These are phyloP conservation scores for Argyresthia goedartella DNA, from an alignment of 2,888 invertebrate species.

Conservation along the genomic window DNA sequence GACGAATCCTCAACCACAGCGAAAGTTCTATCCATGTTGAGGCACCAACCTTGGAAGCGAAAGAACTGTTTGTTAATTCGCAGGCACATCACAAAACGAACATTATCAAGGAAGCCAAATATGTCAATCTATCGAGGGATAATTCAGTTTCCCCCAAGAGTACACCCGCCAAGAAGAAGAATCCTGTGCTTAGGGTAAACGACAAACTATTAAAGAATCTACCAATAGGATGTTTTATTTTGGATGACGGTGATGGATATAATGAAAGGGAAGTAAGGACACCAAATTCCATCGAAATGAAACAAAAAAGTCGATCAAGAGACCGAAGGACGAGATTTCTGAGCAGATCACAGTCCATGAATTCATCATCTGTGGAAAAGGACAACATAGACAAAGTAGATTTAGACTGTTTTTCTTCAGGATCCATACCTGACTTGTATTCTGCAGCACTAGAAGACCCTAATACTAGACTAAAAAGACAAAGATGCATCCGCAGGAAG, in stretches of 20 bases:
- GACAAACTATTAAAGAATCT: conserved; percentile 52
- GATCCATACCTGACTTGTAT: conserved; percentile 53
- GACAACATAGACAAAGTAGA: conserved; percentile 26
- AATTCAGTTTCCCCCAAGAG: conserved; percentile 53
- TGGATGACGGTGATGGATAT: conserved; percentile 59
- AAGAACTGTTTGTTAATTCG: conserved; percentile 54
- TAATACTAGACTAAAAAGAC: conserved; percentile 59
- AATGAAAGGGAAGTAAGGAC: conserved; percentile 65
- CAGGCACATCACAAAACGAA: conserved; percentile 51
- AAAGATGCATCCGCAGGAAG: conserved; percentile 70
- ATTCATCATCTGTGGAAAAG: conserved; percentile 14
- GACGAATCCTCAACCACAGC: conserved; percentile 37
- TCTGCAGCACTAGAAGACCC: conserved; percentile 29
- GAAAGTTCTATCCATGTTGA: conserved; percentile 31
- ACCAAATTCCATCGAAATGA: conserved; percentile 31
- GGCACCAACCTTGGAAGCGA: conserved; percentile 37
- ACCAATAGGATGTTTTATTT: conserved; percentile 57
- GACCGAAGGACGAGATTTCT: conserved; percentile 18
- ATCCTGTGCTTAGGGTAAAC: conserved; percentile 41
- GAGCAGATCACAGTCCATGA: conserved; percentile 51
- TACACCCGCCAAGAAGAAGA: conserved; percentile 36
- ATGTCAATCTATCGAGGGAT: conserved; percentile 53
- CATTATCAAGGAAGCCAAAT: conserved; percentile 56
- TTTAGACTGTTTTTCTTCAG: conserved; percentile 33
- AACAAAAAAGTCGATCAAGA: background rate